Evolutionary conservation across 2,888 invertebrate species (phyloP), one percentile per base, ranked within the genome.

Genomic region (Microplitis deprimator): DNA sequence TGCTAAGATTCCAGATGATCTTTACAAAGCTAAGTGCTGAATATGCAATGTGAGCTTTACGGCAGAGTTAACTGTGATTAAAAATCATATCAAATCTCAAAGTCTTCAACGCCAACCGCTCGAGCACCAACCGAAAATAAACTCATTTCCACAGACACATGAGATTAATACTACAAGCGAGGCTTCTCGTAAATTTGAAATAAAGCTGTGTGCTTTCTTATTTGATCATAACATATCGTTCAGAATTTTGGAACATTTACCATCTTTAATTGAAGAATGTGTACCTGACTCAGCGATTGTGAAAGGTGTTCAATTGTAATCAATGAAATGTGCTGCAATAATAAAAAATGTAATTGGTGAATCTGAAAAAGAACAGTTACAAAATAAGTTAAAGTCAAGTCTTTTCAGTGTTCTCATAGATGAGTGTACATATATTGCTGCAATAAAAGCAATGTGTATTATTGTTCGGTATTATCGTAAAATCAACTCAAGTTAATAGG

Each of bases 341-440:
- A 78, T 84, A 13, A 82, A 81, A 70, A 85, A 85, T 73, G 85
- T 84, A 4, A 78, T 87, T 69, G 85, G 82, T 16, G 72, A 72
- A 20, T 50, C 72, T 62, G 81, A 82, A 79, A 85, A 86, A 78
- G 74, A 80, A 77, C 77, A 71, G 77, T 80, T 83, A 62, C 72
- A 59, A 16, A 75, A 79, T 75, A 83, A 81, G 71, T 81, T 83
- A 76, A 82, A 82, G 78, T 69, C 39, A 62, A 17, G 68, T 41
- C 80, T 81, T 81, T 87, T 84, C 80, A 82, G 83, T 59, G 79
- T 86, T 17, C 60, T 85, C 8, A 82, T 82, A 1, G 84, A 85
- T 74, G 84, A 84, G 79, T 83, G 83, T 0, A 85, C 85, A 0
- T 84, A 87, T 71, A 82, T 85, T 61, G 73, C 78, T 5, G 67